Base-by-base conservation (phyloP, 2,797 vertebrate genomes). In the Artibeus jamaicensis region DNA sequence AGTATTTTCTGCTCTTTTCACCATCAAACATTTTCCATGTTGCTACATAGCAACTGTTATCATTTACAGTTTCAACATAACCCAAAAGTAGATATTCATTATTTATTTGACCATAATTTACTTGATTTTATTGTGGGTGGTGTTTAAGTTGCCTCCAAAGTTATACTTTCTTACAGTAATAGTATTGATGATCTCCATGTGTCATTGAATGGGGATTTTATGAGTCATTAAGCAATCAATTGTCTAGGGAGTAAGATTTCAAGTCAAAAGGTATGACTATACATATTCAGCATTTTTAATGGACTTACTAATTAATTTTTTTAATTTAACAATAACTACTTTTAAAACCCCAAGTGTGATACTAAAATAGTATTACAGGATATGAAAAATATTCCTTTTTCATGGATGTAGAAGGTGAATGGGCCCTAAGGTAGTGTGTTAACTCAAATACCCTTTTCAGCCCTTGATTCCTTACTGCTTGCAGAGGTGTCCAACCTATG, bases 121-220 rank as follows among this genome's bases (percentile, higher is more conserved):
- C 34, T 78, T 55, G n/a, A 9, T 78, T 14, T 37, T 44, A 86
- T 42, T 29, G 21, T 46, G 34, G 16, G 18, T 48, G 29, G 24
- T 55, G 81, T 67, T 91, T 55, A 91, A 62, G 24, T 67, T 67
- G 53, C 76, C 16, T 73, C 73, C 9, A 50, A 82, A 62, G 55
- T 57, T 87, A 86, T 65, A 65, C 18, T 78, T 87, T 89, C 86
- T 85, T 70, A 76, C 21, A 90, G 65, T 85, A 91, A 81, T 24
- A 9, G 32, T 57, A 82, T 10, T 74, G 55, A 78, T 73, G 8
- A 50, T 44, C 68, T 79, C 85, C 11, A 79, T 37, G 29, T 16
- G 21, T 42, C 39, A 42, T 7, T 42, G 39, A 4, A 42, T 42
- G 39, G 39, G 39, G 39, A 42, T 42, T 42, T 42, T 59, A 65